phyloP scores from a whole-genome alignment of 2,113 vertebrate species.

The Toxostoma redivivum region DNA sequence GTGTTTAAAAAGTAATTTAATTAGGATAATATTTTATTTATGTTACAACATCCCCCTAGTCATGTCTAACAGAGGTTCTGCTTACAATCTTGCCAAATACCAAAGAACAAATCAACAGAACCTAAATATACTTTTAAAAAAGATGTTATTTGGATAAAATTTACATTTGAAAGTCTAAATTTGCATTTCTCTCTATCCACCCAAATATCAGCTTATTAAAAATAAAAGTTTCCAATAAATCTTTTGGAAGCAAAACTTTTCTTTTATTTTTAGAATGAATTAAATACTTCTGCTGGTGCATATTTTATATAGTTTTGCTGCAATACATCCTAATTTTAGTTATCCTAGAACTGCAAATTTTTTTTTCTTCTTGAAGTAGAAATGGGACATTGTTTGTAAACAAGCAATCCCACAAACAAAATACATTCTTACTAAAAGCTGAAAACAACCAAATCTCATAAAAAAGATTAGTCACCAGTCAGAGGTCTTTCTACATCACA shows the following conservation, averaged over 20 bases:
- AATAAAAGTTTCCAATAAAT: not conserved
- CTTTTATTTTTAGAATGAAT: not conserved
- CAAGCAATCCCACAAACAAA: not conserved
- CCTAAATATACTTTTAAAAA: conserved; percentile 53
- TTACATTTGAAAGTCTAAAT: conserved; percentile 48
- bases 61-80: conserved; percentile 56
- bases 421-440: not conserved
- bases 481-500: not conserved
- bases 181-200: not conserved
- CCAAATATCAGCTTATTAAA: not conserved
- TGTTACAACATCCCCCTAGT: conserved; percentile 12
- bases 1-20: conserved; percentile 52
- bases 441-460: not conserved
- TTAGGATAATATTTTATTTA: conserved; percentile 64
- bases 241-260: not conserved
- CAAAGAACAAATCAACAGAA: conserved; percentile 56
- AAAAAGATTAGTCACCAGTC: not conserved
- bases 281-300: not conserved
- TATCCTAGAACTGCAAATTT: not conserved
- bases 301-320: not conserved
- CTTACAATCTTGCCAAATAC: conserved; percentile 56
- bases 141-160: conserved; percentile 32
- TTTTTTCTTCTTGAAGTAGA: not conserved
- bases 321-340: not conserved
- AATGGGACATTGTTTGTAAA: not conserved